phyloP scores from a whole-genome alignment of 2,113 vertebrate species.

The Barnardius zonarius region DNA sequence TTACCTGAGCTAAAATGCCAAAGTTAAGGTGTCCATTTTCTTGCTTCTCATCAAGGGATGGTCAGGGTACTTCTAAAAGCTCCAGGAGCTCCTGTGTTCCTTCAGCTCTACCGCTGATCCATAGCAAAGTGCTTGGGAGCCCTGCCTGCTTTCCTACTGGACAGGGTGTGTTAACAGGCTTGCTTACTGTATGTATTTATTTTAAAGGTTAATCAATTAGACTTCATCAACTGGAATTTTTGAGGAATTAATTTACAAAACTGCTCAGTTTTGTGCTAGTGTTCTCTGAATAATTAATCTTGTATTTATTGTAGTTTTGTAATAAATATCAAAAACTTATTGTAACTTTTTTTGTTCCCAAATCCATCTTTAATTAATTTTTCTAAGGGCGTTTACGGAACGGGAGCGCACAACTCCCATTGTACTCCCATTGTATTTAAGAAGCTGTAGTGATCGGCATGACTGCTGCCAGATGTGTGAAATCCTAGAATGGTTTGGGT shows the following conservation, averaged over 20 bases:
- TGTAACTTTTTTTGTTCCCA: neutral
- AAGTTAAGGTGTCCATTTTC: fast-evolving
- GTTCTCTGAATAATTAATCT: neutral
- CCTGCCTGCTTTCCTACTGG: neutral
- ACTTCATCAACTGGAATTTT: neutral
- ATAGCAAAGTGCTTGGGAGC: neutral
- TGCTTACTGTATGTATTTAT: neutral
- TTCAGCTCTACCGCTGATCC: neutral
- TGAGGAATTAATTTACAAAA: neutral
- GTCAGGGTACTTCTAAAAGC: neutral
- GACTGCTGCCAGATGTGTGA: neutral
- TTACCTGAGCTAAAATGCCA: neutral
- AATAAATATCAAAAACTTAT: neutral
- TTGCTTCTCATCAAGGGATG: neutral
- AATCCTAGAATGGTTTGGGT: neutral
- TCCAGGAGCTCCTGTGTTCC: neutral
- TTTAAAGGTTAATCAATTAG: neutral
- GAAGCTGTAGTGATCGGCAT: neutral
- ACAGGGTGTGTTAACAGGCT: neutral
- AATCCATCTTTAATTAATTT: neutral
- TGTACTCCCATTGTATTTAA: neutral
- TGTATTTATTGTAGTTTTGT: neutral
- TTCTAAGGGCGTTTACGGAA: neutral
- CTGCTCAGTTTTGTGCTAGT: neutral
- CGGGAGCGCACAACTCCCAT: neutral